Conservation (phyloP, 2,888 invertebrate species). For the Tetragonula carbonaria region DNA sequence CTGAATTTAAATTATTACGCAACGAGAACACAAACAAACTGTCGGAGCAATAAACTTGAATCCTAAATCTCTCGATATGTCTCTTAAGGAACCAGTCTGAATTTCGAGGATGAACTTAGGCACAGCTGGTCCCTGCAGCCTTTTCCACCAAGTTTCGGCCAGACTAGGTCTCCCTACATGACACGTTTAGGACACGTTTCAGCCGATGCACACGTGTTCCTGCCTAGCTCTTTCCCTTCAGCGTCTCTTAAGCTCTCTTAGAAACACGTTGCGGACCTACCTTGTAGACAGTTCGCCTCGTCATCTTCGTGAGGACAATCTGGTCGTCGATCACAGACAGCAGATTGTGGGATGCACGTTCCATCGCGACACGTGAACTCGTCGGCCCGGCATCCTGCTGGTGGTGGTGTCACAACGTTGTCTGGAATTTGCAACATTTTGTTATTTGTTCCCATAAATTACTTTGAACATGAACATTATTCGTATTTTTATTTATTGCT, state of each 20-base stretch:
- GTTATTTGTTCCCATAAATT: not conserved
- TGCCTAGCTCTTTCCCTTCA: not conserved
- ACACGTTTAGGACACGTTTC: slow-evolving; percentile 16
- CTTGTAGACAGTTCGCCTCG: slow-evolving; percentile 85
- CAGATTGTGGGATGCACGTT: slow-evolving; percentile 84
- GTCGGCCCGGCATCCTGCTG: slow-evolving; percentile 78
- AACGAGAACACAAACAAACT: not conserved
- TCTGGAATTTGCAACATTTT: slow-evolving; percentile 70
- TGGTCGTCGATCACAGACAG: slow-evolving; percentile 85
- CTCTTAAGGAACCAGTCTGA: not conserved
- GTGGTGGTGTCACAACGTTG: slow-evolving; percentile 29
- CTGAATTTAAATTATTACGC: not conserved
- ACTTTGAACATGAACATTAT: not conserved
- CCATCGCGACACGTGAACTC: slow-evolving; percentile 86
- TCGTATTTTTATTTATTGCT: too few species aligned
- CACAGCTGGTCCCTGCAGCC: slow-evolving; percentile 31
- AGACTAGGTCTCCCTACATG: slow-evolving; percentile 28
- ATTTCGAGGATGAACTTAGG: not conserved
- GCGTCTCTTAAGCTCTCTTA: not conserved
- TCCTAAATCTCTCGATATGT: not conserved
- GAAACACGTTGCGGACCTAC: slow-evolving; percentile 60
- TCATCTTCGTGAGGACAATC: slow-evolving; percentile 87
- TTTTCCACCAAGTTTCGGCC: slow-evolving; percentile 13
- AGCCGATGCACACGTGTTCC: slow-evolving; percentile 11
- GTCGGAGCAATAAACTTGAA: not conserved